Evolutionary conservation across 2,797 vertebrate species (phyloP).

Genomic region (Sciurus vulgaris): DNA sequence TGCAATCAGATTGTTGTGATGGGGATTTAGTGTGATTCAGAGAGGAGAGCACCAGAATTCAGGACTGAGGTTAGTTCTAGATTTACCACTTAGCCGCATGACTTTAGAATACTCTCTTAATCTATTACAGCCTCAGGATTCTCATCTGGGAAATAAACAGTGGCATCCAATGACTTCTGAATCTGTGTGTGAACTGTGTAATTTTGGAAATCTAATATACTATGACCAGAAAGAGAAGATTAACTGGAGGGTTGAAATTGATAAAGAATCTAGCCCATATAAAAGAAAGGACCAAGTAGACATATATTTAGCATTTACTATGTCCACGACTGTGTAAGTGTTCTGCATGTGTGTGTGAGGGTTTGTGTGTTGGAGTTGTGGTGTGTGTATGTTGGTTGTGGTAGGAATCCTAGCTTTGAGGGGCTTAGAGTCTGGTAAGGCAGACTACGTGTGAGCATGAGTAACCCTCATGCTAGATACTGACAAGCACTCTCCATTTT

Average conservation of each 20-base stretch:
- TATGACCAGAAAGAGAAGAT: conserved; percentile 39
- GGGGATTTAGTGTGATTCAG: not conserved
- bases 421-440: not conserved
- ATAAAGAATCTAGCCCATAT: not conserved
- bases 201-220: not conserved
- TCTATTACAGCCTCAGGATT: not conserved
- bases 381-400: not conserved
- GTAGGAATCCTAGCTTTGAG: not conserved
- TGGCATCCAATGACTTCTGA: not conserved
- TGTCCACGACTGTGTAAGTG: not conserved
- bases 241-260: not conserved
- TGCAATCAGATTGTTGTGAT: not conserved
- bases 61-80: not conserved
- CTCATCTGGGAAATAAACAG: conserved; percentile 42
- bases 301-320: not conserved
- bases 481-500: conserved; percentile 38
- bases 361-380: not conserved
- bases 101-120: not conserved
- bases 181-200: not conserved
- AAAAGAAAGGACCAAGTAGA: not conserved
- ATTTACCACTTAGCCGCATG: not conserved
- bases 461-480: not conserved
- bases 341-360: not conserved
- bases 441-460: not conserved
- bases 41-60: not conserved